Percentiles rank a stretch among this genome's conserved stretches.
Evolutionary conservation across 2,797 vertebrate species (phyloP).

Genomic region (Borostomias antarcticus): DNA sequence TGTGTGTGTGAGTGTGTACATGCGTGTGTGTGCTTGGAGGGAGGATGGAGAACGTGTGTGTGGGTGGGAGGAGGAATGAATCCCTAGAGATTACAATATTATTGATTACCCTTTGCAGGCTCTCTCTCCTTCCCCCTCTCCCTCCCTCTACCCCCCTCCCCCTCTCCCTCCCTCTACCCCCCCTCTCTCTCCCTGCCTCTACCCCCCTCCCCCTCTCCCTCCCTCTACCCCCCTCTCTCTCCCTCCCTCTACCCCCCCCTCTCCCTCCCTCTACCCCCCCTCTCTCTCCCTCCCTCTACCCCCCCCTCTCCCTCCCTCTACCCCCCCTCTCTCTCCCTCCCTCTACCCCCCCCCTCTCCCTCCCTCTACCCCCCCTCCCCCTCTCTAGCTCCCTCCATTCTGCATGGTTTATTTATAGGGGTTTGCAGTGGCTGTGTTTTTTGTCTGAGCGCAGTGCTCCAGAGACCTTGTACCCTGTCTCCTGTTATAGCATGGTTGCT

Average conservation of each 20-base stretch:
- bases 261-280: conserved; percentile 21
- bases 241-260: conserved; percentile 28
- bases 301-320: conserved; percentile 10
- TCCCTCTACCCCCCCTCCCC: conserved; percentile 4
- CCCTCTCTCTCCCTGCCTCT: conserved; percentile 35
- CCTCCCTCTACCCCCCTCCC: conserved; percentile 8
- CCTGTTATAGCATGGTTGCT: conserved; percentile 43
- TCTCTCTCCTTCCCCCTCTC: conserved; percentile 21
- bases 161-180: conserved; percentile 8
- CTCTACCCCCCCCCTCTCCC: conserved; percentile 16
- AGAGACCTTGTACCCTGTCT: conserved; percentile 38
- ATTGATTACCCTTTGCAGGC: conserved; percentile 66
- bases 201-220: neutral
- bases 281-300: neutral
- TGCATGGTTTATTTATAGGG: conserved; percentile 66
- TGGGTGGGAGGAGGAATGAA: conserved; percentile 48
- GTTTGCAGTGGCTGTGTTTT: conserved; percentile 45
- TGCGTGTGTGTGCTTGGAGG: conserved; percentile 27
- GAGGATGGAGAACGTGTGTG: conserved; percentile 27
- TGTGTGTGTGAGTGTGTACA: conserved; percentile 24
- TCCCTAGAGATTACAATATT: conserved; percentile 63
- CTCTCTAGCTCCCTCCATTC: neutral
- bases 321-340: conserved; percentile 25
- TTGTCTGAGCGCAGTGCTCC: conserved; percentile 40
- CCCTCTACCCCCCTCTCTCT: conserved; percentile 10